Evolutionary conservation across 1,140 invertebrate species (phyloP), one percentile per base, ranked within the genome.

Genomic region (Choristoneura fumiferana): DNA sequence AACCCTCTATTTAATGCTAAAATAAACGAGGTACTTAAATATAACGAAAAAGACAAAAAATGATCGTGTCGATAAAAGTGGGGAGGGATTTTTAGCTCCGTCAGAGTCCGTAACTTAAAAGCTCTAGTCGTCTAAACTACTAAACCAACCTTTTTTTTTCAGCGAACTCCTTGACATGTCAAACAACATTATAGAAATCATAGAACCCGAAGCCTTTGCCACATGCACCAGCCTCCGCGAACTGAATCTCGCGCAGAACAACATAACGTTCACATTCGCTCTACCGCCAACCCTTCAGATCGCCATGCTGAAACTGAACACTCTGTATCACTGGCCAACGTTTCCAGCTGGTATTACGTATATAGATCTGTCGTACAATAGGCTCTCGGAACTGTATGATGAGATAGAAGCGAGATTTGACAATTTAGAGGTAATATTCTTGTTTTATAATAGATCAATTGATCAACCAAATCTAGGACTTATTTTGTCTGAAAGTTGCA

Each of bases 101-200:
- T n/a, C n/a, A n/a, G n/a, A n/a, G n/a, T n/a, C n/a, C n/a, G n/a
- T n/a, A n/a, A n/a, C n/a, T n/a, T n/a, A n/a, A n/a, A n/a, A n/a
- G n/a, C n/a, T n/a, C n/a, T n/a, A n/a, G n/a, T n/a, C n/a, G n/a
- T n/a, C n/a, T n/a, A n/a, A n/a, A n/a, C n/a, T 29, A 29, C 6
- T 29, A 29, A 6, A 29, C 22, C 2, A 29, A 3, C 6, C 22
- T 6, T n/a, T 37, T 22, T 55, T 59, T 81, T 80, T 58, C 76
- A 90, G 89, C 43, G 82, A 89, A 72, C 58, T 83, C 10, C 64
- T 90, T 29, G 83, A 90, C 53, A 66, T 90, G 39, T 89, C 89
- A 9, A 78, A 89, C 65, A 90, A 90, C 55, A 68, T 80, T 18
- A 87, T 90, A 61, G 80, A 85, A 65, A 79, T 80, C 6, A 68